Evolutionary conservation across 1,140 invertebrate species (phyloP).

Genomic region (Acromyrmex echinatior): DNA sequence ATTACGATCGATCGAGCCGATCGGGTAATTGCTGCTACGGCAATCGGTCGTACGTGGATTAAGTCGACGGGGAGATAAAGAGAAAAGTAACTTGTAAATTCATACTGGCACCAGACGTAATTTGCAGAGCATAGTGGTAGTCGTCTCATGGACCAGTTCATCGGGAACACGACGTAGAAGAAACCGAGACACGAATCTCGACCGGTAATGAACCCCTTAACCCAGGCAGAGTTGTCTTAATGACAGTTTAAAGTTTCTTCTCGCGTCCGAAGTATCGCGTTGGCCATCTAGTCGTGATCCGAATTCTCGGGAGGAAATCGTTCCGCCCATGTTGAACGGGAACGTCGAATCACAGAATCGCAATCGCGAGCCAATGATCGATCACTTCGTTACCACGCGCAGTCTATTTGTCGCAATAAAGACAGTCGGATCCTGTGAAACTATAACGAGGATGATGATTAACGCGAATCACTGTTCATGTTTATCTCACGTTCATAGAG

Average conservation of each 20-base stretch:
- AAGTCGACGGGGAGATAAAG: slow-evolving; percentile 20
- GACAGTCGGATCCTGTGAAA: neutral
- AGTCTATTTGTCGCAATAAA: slow-evolving; percentile 21
- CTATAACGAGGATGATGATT: neutral
- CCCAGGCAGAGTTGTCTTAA: slow-evolving; percentile 69
- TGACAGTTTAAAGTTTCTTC: slow-evolving; percentile 79
- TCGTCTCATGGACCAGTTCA: slow-evolving; percentile 38
- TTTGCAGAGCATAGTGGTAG: slow-evolving; percentile 52
- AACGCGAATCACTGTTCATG: neutral
- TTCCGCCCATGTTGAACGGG: slow-evolving; percentile 35
- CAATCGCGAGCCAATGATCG: slow-evolving; percentile 60
- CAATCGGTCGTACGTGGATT: slow-evolving; percentile 51
- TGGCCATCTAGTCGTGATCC: slow-evolving; percentile 72
- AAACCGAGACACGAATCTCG: slow-evolving; percentile 64
- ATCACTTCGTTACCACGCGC: slow-evolving; percentile 60
- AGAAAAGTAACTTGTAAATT: slow-evolving; percentile 56
- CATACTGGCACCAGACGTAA: slow-evolving; percentile 62
- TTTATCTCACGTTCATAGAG: neutral
- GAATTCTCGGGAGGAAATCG: slow-evolving; percentile 59
- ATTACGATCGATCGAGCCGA: slow-evolving; percentile 58
- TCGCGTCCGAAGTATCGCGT: slow-evolving; percentile 73
- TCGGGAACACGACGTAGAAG: slow-evolving; percentile 54
- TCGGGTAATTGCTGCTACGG: slow-evolving; percentile 49
- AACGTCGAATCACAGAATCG: slow-evolving; percentile 50
- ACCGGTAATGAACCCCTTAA: slow-evolving; percentile 74